A percentile compares a stretch with the other conserved stretches of the same genome.
These are phyloP conservation scores for Coregonus ussuriensis DNA, from an alignment of 2,797 vertebrate species.

Conservation along the genomic window DNA sequence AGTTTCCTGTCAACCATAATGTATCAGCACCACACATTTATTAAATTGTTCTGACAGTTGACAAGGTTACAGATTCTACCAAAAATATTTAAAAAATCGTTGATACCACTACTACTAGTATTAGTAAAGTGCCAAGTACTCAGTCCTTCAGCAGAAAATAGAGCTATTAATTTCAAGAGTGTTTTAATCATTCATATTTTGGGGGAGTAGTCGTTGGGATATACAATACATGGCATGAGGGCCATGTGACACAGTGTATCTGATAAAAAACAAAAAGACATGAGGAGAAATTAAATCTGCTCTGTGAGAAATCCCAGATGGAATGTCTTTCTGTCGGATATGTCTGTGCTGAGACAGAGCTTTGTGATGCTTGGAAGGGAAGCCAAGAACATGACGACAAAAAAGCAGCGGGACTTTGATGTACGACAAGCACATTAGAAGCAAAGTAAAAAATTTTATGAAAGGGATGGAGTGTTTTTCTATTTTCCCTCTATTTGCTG, in stretches of 20 bases:
- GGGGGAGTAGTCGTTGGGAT: neutral
- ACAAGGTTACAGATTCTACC: neutral
- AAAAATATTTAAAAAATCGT: no score
- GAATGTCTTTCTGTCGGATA: constrained; percentile 1
- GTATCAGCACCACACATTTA: neutral
- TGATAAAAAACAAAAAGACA: neutral
- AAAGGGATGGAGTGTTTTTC: constrained; percentile 26
- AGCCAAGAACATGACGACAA: constrained; percentile 6
- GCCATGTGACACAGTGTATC: neutral
- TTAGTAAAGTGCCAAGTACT: neutral
- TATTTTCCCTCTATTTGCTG: constrained; percentile 17
- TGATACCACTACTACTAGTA: neutral
- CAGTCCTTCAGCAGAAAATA: neutral
- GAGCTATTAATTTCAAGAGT: neutral
- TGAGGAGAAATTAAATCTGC: constrained; percentile 11
- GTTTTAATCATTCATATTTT: neutral
- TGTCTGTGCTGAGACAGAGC: constrained; percentile 4
- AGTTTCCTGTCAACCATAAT: neutral
- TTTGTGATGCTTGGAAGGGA: neutral
- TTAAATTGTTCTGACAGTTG: neutral
- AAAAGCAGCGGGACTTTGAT: constrained; percentile 28
- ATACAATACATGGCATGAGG: neutral
- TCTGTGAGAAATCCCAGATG: constrained; percentile 4
- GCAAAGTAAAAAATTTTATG: constrained; percentile 10
- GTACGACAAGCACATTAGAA: constrained; percentile 32